These are phyloP conservation scores for Globodera rostochiensis DNA, from an alignment of 1,140 invertebrate species.

Conservation along the genomic window DNA sequence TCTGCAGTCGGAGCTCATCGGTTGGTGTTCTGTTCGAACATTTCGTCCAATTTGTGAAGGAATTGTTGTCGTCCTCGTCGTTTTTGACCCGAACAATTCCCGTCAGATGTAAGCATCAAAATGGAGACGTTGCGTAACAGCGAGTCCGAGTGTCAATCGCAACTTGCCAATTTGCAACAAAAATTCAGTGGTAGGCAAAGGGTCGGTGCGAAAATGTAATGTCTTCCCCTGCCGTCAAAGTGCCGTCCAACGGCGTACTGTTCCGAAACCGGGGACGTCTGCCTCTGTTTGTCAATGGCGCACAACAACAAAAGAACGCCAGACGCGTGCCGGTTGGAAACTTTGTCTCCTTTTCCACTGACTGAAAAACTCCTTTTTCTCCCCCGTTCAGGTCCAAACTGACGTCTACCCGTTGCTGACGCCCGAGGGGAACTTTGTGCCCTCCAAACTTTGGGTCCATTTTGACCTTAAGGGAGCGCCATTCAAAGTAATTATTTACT, in stretches of 20 bases:
- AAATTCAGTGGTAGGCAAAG: conserved; percentile 9
- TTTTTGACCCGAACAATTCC: too few relatives aligned
- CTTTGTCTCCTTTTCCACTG: background rate
- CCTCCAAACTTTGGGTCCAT: conserved; percentile 74
- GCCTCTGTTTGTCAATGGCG: background rate
- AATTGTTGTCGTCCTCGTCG: too few relatives aligned
- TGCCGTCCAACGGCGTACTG: background rate
- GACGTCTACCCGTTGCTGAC: conserved; percentile 53
- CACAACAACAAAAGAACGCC: background rate
- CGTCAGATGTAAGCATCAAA: conserved; percentile 14
- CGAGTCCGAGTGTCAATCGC: conserved; percentile 23
- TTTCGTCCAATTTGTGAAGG: background rate
- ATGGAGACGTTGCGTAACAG: conserved; percentile 17
- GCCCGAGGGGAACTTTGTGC: conserved; percentile 59
- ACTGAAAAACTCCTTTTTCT: too few relatives aligned
- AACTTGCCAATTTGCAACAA: background rate
- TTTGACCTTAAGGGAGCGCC: conserved; percentile 86
- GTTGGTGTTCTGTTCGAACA: background rate
- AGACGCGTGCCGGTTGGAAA: background rate
- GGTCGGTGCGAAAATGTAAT: background rate
- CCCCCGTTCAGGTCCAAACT: background rate
- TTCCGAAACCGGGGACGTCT: background rate
- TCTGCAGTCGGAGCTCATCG: background rate
- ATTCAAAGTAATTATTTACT: conserved; percentile 70
- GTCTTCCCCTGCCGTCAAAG: background rate